Evolutionary conservation across 2,113 vertebrate species (phyloP).

Genomic region (Murina feae): DNA sequence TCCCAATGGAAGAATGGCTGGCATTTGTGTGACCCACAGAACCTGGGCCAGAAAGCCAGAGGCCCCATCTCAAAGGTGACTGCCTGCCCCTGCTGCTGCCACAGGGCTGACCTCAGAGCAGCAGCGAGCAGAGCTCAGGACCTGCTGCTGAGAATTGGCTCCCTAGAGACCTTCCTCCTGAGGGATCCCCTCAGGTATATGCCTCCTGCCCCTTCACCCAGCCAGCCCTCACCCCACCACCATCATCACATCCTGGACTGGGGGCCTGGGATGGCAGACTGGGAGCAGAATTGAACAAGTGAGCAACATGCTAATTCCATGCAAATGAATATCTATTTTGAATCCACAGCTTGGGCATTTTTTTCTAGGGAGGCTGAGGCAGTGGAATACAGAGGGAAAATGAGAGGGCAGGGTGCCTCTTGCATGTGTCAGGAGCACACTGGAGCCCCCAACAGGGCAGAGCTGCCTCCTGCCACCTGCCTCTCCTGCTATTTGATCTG

Average conservation of each 20-base stretch:
- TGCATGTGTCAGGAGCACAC: neutral
- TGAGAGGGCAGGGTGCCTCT: neutral
- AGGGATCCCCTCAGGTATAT: neutral
- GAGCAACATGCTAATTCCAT: constrained; percentile 62
- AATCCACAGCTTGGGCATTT: constrained; percentile 54
- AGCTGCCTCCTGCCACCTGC: neutral
- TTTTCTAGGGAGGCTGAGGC: constrained; percentile 22
- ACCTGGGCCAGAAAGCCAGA: neutral
- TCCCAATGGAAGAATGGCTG: neutral
- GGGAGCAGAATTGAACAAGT: constrained; percentile 31
- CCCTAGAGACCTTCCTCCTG: neutral
- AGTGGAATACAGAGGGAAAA: neutral
- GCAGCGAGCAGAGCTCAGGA: neutral
- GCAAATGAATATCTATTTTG: constrained; percentile 65
- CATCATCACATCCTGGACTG: neutral
- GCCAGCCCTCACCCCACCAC: neutral
- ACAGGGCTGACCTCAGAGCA: neutral
- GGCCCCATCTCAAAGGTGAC: neutral
- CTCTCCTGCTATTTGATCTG: constrained; percentile 12
- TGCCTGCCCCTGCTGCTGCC: neutral
- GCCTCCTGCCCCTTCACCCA: neutral
- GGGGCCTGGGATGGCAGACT: neutral
- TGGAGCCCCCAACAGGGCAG: neutral
- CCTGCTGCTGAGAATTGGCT: neutral
- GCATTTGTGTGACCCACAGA: neutral